phyloP scores from a whole-genome alignment of 2,888 invertebrate genomes.

The Syrista parreyssii region DNA sequence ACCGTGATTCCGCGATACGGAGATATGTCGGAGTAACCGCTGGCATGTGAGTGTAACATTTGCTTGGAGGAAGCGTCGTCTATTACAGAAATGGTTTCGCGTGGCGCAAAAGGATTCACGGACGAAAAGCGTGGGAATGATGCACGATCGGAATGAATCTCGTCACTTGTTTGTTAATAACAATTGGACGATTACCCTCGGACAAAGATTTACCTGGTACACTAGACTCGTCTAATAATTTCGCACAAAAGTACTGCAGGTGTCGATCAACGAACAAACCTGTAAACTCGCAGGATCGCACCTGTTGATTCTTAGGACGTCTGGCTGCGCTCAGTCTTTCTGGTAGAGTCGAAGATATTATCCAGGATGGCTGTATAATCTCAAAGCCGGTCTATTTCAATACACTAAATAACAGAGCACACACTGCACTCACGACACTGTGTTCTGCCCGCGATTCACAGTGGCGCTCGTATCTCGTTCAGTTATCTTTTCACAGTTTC shows the following conservation, averaged over 20 bases:
- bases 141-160: neutral
- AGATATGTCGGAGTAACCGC: neutral
- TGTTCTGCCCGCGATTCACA: neutral
- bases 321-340: slow-evolving; percentile 13
- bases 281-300: slow-evolving; percentile 53
- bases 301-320: slow-evolving; percentile 54
- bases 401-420: slow-evolving; percentile 1
- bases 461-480: neutral
- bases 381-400: neutral
- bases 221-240: neutral
- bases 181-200: neutral
- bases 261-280: slow-evolving; percentile 34
- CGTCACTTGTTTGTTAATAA: neutral
- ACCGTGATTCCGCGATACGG: neutral
- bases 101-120: neutral
- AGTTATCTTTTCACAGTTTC: slow-evolving; percentile 3
- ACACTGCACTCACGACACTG: slow-evolving; percentile 12
- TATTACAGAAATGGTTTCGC: neutral
- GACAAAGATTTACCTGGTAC: neutral
- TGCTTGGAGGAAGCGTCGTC: neutral
- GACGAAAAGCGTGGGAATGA: neutral
- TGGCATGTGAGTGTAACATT: neutral
- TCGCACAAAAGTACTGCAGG: neutral
- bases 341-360: slow-evolving; percentile 14
- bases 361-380: neutral